phyloP scores from a whole-genome alignment of 2,888 invertebrate genomes.

The Epinotia nisella region DNA sequence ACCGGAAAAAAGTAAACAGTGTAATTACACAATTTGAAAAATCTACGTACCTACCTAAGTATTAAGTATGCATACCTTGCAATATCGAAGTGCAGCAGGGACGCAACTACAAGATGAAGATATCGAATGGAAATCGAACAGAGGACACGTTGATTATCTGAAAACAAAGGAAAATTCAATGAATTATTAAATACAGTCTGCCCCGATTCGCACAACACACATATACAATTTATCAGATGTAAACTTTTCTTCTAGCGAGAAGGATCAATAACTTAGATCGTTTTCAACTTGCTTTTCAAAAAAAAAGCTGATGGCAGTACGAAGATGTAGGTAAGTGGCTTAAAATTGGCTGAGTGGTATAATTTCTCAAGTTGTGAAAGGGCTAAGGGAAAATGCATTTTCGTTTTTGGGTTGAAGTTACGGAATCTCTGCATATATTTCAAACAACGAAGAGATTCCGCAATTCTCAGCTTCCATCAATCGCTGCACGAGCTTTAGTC shows the following conservation, averaged over 20 bases:
- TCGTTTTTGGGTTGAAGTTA: background rate
- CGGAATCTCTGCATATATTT: background rate
- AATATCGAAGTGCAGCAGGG: conserved; percentile 33
- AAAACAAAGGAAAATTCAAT: conserved; percentile 33
- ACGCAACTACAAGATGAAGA: conserved; percentile 48
- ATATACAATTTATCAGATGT: background rate
- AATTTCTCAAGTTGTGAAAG: too few species aligned
- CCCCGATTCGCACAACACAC: background rate
- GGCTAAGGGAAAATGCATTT: background rate
- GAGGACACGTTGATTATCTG: conserved; percentile 42
- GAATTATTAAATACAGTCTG: background rate
- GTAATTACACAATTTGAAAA: background rate
- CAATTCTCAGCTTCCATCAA: background rate
- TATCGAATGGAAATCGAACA: conserved; percentile 51
- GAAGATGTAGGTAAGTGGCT: too few species aligned
- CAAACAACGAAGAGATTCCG: background rate
- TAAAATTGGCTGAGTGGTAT: too few species aligned
- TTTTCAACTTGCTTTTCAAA: background rate
- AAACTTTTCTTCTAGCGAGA: background rate
- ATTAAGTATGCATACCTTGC: conserved; percentile 42
- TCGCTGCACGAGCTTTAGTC: background rate
- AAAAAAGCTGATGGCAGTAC: too few species aligned
- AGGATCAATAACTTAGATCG: background rate
- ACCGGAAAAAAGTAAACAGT: too few species aligned
- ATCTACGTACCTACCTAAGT: too few species aligned